Percentiles rank a stretch among this genome's conserved stretches.
Conservation (phyloP, 2,797 vertebrate genomes). For the Morelia viridis region DNA sequence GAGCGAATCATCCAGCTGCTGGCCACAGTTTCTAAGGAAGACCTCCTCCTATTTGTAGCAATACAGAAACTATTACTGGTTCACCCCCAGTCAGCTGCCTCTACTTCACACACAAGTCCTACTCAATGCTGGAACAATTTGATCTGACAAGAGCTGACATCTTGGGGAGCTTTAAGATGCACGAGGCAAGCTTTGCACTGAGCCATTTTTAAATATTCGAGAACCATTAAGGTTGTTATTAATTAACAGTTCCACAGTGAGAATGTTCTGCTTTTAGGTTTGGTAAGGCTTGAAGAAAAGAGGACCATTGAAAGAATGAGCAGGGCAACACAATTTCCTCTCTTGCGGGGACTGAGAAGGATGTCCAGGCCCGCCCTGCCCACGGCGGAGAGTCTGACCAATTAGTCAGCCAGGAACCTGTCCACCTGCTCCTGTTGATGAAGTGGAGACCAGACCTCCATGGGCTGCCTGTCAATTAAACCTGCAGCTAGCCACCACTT, state of each 20-base stretch:
- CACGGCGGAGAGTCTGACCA: neutral
- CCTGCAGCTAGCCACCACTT: neutral
- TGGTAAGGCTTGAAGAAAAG: neutral
- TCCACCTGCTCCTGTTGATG: neutral
- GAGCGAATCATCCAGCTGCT: neutral
- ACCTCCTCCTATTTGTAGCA: neutral
- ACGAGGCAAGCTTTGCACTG: neutral
- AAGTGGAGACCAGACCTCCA: neutral
- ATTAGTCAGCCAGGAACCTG: fast-evolving
- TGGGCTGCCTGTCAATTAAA: neutral
- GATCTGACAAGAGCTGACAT: neutral
- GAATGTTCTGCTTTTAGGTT: neutral
- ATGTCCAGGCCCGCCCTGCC: fast-evolving
- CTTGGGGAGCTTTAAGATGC: neutral
- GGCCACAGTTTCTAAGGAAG: neutral
- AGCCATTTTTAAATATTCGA: neutral
- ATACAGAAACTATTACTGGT: neutral
- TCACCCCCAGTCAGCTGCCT: neutral
- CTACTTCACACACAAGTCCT: neutral
- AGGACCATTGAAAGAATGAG: neutral
- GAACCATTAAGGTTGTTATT: neutral
- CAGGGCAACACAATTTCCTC: neutral
- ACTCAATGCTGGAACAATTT: neutral
- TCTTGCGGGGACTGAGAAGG: neutral
- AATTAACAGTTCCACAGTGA: neutral